Conservation (phyloP, 2,113 vertebrate genomes). For the Callocephalon fimbriatum region DNA sequence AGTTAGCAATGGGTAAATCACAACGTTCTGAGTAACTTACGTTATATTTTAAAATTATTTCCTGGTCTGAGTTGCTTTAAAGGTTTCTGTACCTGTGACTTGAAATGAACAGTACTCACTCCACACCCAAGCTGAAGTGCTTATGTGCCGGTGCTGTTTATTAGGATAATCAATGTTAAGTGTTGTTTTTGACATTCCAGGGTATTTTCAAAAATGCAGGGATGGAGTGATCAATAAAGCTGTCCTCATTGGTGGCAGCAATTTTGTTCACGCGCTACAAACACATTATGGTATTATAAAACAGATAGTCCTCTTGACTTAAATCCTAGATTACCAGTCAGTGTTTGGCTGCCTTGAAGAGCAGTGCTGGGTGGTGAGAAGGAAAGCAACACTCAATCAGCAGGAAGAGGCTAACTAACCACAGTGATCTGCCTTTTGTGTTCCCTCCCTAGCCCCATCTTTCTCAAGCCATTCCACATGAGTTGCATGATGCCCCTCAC, state of each 20-base stretch:
- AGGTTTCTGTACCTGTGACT: background rate
- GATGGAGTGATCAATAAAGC: background rate
- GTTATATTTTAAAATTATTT: slow-evolving; percentile 28
- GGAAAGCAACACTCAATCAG: background rate
- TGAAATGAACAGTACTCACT: background rate
- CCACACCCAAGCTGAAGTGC: background rate
- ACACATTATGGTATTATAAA: background rate
- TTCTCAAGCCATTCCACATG: rapidly evolving
- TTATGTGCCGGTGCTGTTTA: background rate
- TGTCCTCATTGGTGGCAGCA: background rate
- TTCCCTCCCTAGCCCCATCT: background rate
- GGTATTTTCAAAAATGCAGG: background rate
- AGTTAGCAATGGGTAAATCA: background rate
- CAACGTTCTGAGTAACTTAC: background rate
- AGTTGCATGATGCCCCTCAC: rapidly evolving
- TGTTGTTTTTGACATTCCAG: background rate
- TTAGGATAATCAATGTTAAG: background rate
- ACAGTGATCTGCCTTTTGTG: rapidly evolving
- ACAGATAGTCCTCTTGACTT: background rate
- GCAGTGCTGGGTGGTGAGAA: background rate
- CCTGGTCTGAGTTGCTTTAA: background rate
- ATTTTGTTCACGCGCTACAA: background rate
- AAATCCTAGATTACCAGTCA: background rate
- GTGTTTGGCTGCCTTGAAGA: background rate
- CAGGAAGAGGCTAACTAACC: background rate